Evolutionary conservation across 1,140 invertebrate species (phyloP), one percentile per base, ranked within the genome.

Genomic region (Matsumurasca onukii): DNA sequence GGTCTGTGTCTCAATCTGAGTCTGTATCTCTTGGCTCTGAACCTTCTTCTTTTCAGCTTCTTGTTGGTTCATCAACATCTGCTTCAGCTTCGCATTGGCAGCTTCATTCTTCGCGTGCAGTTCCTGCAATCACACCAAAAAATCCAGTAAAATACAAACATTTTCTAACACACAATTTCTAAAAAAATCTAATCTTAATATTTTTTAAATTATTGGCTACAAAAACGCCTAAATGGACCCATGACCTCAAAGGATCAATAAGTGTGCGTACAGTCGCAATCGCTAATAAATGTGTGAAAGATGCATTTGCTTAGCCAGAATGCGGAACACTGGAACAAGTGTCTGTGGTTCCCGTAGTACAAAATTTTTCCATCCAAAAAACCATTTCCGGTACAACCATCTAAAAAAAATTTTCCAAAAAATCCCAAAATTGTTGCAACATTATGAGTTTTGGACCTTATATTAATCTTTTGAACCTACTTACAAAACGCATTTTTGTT

Each of bases 1-100:
- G 0, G 94, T 96, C 83, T 97, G 94, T 75, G 91, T 86, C 68
- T 92, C 91, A 70, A 99, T 81, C 73, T 92, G 88, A 24, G 91
- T 89, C 80, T 99, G 97, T 75, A 99, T 95, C 79, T 98, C 95
- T 81, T 99, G 96, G 75, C 94, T 97, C 75, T 97, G 92, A 13
- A 97, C 92, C 82, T 99, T 99, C 81, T 98, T 97, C 82, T 98
- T 95, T 77, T 99, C 98, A 13, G 98, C 98, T 82, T 99, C 97
- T 77, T 99, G 97, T 80, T 99, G 98, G 81, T 99, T 96, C 82
- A 97, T 97, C 45, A 98, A 91, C 98, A 99, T 99, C 79, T 99
- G 96, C 73, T 95, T 91, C 15, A 99, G 83, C 83, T 99, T 99
- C 0, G 93, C 91, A 82, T 99, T 99, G 24, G 98, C 98, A 13